Conservation (phyloP, 1,140 invertebrate species). For the Harlomillsia oculata region DNA sequence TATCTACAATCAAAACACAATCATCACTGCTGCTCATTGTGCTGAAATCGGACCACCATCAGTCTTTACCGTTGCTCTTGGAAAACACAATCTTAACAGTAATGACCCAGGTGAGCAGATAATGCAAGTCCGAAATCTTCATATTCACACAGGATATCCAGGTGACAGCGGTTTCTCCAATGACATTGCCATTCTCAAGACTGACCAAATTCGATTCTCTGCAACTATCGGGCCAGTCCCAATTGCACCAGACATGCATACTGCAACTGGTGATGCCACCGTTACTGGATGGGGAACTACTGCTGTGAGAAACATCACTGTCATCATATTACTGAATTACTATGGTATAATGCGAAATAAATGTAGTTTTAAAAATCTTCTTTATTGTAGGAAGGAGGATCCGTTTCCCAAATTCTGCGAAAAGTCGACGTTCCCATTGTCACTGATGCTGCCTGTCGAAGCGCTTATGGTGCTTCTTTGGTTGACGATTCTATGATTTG, state of each 20-base stretch:
- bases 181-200: constrained; percentile 3
- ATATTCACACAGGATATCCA: constrained; percentile 1
- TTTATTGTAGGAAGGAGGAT: background rate
- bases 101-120: background rate
- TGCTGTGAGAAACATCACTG: too few relatives aligned
- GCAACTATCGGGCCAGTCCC: background rate
- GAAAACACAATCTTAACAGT: background rate
- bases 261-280: constrained; percentile 6
- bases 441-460: constrained; percentile 1
- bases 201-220: background rate
- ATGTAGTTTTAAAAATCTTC: background rate
- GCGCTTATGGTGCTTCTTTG: background rate
- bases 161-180: background rate
- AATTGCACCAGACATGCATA: background rate
- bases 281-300: constrained; percentile 20
- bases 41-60: background rate
- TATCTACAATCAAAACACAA: background rate
- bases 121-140: background rate
- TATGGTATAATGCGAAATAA: background rate
- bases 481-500: constrained; percentile 14
- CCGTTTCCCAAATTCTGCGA: background rate
- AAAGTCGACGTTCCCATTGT: constrained; percentile 11
- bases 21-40: constrained; percentile 11
- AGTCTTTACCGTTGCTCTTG: background rate
- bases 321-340: background rate